phyloP scores from a whole-genome alignment of 2,888 invertebrate species.

The Lasioglossum malachurum region DNA sequence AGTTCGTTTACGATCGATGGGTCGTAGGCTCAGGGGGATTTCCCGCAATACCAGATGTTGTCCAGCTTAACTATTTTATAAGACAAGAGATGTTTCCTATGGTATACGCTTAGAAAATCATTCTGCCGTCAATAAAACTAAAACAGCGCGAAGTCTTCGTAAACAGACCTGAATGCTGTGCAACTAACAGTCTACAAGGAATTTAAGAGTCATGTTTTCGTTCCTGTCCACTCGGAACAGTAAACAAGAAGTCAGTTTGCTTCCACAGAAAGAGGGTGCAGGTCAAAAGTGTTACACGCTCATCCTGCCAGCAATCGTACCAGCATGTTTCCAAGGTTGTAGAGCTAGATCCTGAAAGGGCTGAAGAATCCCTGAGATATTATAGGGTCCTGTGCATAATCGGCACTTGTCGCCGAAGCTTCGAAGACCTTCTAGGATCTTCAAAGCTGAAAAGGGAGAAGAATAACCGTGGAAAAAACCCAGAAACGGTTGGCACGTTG shows the following conservation, averaged over 20 bases:
- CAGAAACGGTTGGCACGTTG: conserved; percentile 20
- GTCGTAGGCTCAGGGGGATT: neutral
- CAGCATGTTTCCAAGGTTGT: neutral
- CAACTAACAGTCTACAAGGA: too few relatives aligned
- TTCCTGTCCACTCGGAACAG: neutral
- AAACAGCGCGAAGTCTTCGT: neutral
- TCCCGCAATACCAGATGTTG: neutral
- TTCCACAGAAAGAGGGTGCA: neutral
- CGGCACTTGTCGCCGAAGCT: conserved; percentile 22
- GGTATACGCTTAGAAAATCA: neutral
- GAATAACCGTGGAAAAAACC: conserved; percentile 24
- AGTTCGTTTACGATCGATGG: neutral
- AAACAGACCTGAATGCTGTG: neutral
- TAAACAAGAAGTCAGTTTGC: neutral
- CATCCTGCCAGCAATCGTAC: neutral
- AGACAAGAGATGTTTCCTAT: neutral
- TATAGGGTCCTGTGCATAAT: neutral
- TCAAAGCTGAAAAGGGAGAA: neutral
- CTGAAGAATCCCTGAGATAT: neutral
- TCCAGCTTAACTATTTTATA: neutral
- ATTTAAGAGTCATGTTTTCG: neutral
- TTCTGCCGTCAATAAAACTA: neutral
- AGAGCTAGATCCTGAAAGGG: neutral
- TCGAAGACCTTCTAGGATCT: neutral
- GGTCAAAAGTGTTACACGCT: neutral